Percentiles rank a stretch among this genome's conserved stretches.
Evolutionary conservation across 2,797 vertebrate species (phyloP).

Genomic region (Limnodromus scolopaceus): DNA sequence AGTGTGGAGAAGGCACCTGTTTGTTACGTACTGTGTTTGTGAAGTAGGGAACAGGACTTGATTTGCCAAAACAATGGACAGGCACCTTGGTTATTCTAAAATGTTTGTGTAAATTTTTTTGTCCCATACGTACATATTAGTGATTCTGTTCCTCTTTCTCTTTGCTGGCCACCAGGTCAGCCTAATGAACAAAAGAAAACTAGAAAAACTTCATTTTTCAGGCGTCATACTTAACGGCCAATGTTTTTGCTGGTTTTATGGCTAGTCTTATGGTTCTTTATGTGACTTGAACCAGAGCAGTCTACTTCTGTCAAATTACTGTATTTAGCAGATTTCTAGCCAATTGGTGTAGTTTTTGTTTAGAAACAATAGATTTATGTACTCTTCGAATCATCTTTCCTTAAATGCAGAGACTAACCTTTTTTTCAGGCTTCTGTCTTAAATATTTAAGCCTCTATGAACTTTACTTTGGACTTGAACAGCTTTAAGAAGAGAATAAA

Average conservation of each 20-base stretch:
- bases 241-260: background rate
- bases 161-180: background rate
- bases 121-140: background rate
- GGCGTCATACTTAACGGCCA: background rate
- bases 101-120: background rate
- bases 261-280: background rate
- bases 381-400: background rate
- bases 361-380: background rate
- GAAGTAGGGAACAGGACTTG: background rate
- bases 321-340: background rate
- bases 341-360: background rate
- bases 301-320: background rate
- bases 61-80: background rate
- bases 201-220: background rate
- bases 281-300: background rate
- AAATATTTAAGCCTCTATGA: background rate
- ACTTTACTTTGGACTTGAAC: background rate
- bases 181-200: background rate
- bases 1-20: background rate
- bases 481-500: conserved; percentile 2
- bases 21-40: background rate
- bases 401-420: background rate
- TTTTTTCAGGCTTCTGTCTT: background rate
- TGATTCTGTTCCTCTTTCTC: background rate
- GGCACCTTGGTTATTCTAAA: background rate